Conservation (phyloP, 2,113 vertebrate species). For the Dolichotis patagonum region DNA sequence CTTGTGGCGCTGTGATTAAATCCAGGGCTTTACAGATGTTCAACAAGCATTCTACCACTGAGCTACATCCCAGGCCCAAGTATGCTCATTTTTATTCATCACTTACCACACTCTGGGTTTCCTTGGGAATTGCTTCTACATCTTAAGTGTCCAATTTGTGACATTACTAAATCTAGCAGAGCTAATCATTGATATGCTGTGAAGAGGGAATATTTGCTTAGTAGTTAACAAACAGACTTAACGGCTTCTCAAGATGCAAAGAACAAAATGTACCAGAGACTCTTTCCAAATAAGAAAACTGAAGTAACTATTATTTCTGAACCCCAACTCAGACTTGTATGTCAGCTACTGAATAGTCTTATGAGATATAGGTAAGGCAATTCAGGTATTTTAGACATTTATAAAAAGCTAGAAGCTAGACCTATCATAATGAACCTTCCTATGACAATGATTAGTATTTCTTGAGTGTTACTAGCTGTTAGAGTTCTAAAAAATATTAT, state of each 20-base stretch:
- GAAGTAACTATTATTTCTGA: slow-evolving; percentile 31
- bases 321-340: neutral
- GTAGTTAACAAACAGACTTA: slow-evolving; percentile 43
- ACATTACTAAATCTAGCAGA: neutral
- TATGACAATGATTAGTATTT: neutral
- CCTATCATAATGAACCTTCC: neutral
- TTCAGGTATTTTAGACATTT: neutral
- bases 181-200: slow-evolving; percentile 13
- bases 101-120: neutral
- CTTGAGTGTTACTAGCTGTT: neutral
- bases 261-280: slow-evolving; percentile 27
- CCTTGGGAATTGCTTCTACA: neutral
- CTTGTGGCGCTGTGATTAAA: neutral
- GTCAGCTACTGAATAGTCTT: neutral
- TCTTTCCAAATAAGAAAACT: slow-evolving; percentile 52
- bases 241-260: slow-evolving; percentile 33
- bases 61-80: neutral
- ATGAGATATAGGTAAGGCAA: neutral
- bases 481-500: neutral
- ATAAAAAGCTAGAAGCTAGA: neutral
- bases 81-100: neutral
- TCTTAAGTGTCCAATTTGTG: slow-evolving; percentile 17
- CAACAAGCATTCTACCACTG: neutral
- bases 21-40: neutral
- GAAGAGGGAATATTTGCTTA: slow-evolving; percentile 45